A percentile compares a stretch with the other conserved stretches of the same genome.
Conservation (phyloP, 1,140 invertebrate species). For the Drosophila azteca region DNA sequence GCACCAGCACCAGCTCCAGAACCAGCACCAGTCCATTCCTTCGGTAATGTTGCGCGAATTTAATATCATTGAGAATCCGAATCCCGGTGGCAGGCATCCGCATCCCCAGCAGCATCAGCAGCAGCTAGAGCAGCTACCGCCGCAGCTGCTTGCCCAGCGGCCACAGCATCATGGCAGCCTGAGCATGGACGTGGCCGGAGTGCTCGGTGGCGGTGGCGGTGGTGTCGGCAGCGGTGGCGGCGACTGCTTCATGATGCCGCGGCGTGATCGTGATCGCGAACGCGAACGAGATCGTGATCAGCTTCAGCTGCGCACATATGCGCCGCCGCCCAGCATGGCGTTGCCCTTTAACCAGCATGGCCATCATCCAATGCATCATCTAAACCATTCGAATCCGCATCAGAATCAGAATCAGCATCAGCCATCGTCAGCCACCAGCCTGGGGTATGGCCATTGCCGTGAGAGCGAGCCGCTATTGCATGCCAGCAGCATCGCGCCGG, state of each 20-base stretch:
- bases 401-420: slow-evolving; percentile 41
- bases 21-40: slow-evolving; percentile 63
- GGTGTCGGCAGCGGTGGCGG: slow-evolving; percentile 19
- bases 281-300: not conserved
- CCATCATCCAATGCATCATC: slow-evolving; percentile 71
- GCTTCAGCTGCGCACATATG: slow-evolving; percentile 52
- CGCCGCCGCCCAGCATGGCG: slow-evolving; percentile 39
- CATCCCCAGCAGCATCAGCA: slow-evolving; percentile 31
- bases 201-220: slow-evolving; percentile 13
- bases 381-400: slow-evolving; percentile 54
- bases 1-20: slow-evolving; percentile 45
- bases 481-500: slow-evolving; percentile 83
- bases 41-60: slow-evolving; percentile 83
- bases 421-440: slow-evolving; percentile 63
- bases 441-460: slow-evolving; percentile 84
- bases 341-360: slow-evolving; percentile 71
- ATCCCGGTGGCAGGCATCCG: slow-evolving; percentile 64
- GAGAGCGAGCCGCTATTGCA: slow-evolving; percentile 89
- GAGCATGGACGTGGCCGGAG: slow-evolving; percentile 20
- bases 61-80: slow-evolving; percentile 83
- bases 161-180: slow-evolving; percentile 44
- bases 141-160: slow-evolving; percentile 18
- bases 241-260: slow-evolving; percentile 64
- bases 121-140: slow-evolving; percentile 60
- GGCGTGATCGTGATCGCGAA: slow-evolving; percentile 33